phyloP scores from a whole-genome alignment of 2,888 invertebrate genomes.

The Synergus japonicus region DNA sequence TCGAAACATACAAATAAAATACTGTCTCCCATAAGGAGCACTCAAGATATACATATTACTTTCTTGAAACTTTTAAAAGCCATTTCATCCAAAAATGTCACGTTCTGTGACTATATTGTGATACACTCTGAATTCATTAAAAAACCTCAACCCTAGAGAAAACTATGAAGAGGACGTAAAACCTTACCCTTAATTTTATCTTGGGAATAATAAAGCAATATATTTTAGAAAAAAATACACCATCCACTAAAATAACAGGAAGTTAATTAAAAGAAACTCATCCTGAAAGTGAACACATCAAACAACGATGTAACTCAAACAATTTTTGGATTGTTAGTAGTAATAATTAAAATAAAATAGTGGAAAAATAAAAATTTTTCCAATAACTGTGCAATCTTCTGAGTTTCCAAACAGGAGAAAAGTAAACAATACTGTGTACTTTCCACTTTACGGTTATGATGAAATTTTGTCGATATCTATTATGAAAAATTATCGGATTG shows the following conservation, averaged over 20 bases:
- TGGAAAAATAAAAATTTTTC: background rate
- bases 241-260: no score
- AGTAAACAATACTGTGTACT: background rate
- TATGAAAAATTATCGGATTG: background rate
- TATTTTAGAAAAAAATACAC: no score
- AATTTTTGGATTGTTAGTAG: background rate
- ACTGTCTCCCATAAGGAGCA: background rate
- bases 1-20: constrained; percentile 11
- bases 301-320: no score
- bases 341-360: background rate
- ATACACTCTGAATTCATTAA: no score
- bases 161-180: no score
- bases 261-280: no score
- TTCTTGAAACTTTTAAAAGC: background rate
- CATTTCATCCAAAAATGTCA: background rate
- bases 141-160: no score
- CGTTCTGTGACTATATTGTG: no score
- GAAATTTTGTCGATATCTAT: background rate
- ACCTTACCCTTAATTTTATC: no score
- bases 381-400: background rate
- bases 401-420: background rate
- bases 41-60: background rate
- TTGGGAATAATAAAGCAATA: no score
- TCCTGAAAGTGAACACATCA: no score
- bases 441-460: background rate